phyloP scores from a whole-genome alignment of 1,140 invertebrate species.

The Archivesica marissinica region DNA sequence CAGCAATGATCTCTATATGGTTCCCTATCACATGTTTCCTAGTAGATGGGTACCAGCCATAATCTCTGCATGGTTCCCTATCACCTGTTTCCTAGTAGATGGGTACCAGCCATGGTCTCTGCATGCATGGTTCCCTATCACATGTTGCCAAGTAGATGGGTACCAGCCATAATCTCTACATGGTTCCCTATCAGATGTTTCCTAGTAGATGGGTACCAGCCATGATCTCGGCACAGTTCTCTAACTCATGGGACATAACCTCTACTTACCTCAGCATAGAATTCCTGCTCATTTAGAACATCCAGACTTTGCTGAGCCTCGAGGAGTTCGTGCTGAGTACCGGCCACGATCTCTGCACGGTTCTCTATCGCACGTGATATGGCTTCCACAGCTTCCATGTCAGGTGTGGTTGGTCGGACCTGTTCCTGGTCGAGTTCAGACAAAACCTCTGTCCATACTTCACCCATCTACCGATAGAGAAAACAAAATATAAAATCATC shows the following conservation, averaged over 20 bases:
- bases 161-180: no score
- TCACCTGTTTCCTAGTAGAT: no score
- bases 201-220: no score
- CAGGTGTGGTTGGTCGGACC: conserved; percentile 82
- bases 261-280: conserved; percentile 82
- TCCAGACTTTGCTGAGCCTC: conserved; percentile 81
- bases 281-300: conserved; percentile 82
- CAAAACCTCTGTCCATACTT: conserved; percentile 83
- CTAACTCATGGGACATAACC: no score
- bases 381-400: conserved; percentile 82
- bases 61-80: no score
- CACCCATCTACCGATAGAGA: conserved; percentile 76
- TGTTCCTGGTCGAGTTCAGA: conserved; percentile 81
- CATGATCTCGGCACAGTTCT: no score
- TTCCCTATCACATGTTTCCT: no score
- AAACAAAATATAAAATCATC: background rate
- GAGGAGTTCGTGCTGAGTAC: conserved; percentile 81
- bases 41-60: conserved; percentile 80
- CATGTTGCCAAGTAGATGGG: no score
- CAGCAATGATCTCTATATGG: no score
- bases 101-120: no score
- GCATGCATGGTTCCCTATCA: no score
- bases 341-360: conserved; percentile 77
- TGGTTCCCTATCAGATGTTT: no score
- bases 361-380: conserved; percentile 81